phyloP scores from a whole-genome alignment of 2,888 invertebrate species.

The Copidosoma aretas region DNA sequence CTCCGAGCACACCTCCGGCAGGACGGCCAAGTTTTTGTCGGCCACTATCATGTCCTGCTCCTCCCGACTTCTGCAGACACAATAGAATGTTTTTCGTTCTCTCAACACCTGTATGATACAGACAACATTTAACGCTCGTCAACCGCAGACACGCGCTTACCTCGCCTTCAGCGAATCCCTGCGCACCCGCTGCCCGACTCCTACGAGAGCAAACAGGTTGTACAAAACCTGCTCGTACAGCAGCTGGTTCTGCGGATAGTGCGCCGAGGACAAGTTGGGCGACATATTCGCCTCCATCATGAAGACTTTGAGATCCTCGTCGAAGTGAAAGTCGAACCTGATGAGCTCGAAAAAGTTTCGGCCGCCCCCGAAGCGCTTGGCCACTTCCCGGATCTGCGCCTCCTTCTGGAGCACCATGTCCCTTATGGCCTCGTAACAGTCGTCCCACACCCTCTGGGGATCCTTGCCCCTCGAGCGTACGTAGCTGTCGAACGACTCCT shows the following conservation, averaged over 20 bases:
- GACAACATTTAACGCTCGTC: too few relatives aligned
- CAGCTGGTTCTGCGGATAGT: slow-evolving; percentile 86
- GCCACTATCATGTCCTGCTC: slow-evolving; percentile 74
- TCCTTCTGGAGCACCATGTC: slow-evolving; percentile 77
- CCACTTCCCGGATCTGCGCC: slow-evolving; percentile 69
- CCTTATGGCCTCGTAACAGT: slow-evolving; percentile 80
- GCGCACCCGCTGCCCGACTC: slow-evolving; percentile 68
- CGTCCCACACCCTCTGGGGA: slow-evolving; percentile 77
- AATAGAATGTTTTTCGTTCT: too few relatives aligned
- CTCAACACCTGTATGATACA: too few relatives aligned
- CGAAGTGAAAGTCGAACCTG: slow-evolving; percentile 91
- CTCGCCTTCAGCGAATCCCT: slow-evolving; percentile 60
- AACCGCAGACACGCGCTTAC: slow-evolving; percentile 49
- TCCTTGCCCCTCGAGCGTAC: slow-evolving; percentile 72
- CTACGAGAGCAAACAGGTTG: slow-evolving; percentile 81
- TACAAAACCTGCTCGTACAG: slow-evolving; percentile 93
- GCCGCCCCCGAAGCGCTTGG: slow-evolving; percentile 59
- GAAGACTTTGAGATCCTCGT: slow-evolving; percentile 83
- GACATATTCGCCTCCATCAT: slow-evolving; percentile 98
- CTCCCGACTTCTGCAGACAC: slow-evolving; percentile 47
- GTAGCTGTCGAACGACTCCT: slow-evolving; percentile 83
- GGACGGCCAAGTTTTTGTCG: slow-evolving; percentile 80
- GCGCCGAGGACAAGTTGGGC: slow-evolving; percentile 92
- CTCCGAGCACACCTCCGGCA: slow-evolving; percentile 72
- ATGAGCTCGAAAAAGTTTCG: slow-evolving; percentile 92